Evolutionary conservation across 2,888 invertebrate genomes (phyloP).

Genomic region (Steinernema carpocapsae): DNA sequence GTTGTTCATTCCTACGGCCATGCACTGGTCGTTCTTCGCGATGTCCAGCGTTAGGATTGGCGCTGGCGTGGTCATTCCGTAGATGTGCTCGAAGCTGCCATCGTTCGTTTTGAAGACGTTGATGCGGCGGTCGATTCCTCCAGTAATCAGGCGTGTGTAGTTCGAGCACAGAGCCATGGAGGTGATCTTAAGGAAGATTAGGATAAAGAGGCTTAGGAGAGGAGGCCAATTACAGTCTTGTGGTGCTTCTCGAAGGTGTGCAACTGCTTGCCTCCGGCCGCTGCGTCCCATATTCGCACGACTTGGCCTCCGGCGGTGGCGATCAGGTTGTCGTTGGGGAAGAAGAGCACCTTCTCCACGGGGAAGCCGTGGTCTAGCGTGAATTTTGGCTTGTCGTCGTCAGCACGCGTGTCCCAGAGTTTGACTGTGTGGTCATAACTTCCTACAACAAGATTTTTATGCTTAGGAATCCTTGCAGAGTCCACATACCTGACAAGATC

Average conservation of each 20-base stretch:
- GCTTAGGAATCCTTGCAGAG: not conserved
- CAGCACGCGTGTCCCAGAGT: slow-evolving; percentile 78
- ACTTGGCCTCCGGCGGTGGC: slow-evolving; percentile 79
- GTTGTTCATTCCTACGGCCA: slow-evolving; percentile 88
- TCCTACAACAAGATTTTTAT: slow-evolving; percentile 47
- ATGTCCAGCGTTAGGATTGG: slow-evolving; percentile 84
- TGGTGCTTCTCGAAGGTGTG: slow-evolving; percentile 88
- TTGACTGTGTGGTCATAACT: slow-evolving; percentile 73
- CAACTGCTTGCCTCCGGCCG: slow-evolving; percentile 81
- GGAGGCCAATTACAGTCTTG: slow-evolving; percentile 70
- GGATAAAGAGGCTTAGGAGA: not conserved
- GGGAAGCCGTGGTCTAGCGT: slow-evolving; percentile 85
- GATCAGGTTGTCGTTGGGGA: slow-evolving; percentile 87
- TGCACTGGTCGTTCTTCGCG: slow-evolving; percentile 79
- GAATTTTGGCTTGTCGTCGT: slow-evolving; percentile 56
- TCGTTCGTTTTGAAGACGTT: slow-evolving; percentile 56
- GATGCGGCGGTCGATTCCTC: slow-evolving; percentile 80
- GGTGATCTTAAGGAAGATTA: slow-evolving; percentile 77
- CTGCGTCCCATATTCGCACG: slow-evolving; percentile 83
- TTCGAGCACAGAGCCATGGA: slow-evolving; percentile 80
- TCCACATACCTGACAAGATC: slow-evolving; percentile 53
- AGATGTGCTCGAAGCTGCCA: slow-evolving; percentile 56
- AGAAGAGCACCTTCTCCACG: slow-evolving; percentile 84
- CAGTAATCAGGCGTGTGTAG: slow-evolving; percentile 83
- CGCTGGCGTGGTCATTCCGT: slow-evolving; percentile 74